These are phyloP conservation scores for Athalia cordata DNA, from an alignment of 2,888 invertebrate genomes.

Conservation along the genomic window DNA sequence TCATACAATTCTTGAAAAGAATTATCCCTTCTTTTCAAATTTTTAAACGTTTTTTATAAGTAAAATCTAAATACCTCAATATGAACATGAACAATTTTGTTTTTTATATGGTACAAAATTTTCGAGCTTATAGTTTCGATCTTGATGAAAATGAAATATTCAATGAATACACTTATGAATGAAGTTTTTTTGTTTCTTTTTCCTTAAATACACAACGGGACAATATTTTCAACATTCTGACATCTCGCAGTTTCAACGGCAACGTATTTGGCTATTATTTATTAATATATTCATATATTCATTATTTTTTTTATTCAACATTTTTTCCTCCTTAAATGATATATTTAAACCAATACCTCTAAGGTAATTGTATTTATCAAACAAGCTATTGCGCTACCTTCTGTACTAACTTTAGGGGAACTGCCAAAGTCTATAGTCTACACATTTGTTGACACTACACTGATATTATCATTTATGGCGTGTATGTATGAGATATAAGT, in stretches of 20 bases:
- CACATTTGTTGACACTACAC: slow-evolving; percentile 5
- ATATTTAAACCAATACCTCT: neutral
- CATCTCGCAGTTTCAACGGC: no score
- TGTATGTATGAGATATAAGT: slow-evolving; percentile 48
- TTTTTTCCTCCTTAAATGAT: neutral
- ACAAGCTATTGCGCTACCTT: slow-evolving; percentile 36
- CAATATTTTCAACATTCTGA: no score
- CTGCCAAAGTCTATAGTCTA: neutral
- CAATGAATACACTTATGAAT: no score
- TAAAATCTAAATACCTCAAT: no score
- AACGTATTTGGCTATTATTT: neutral
- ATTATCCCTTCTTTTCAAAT: slow-evolving; percentile 31
- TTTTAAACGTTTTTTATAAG: neutral
- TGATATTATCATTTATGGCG: slow-evolving; percentile 5
- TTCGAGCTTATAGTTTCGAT: no score
- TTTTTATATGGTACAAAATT: no score
- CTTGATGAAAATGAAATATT: no score
- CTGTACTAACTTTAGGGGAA: slow-evolving; percentile 30
- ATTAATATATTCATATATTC: slow-evolving; percentile 1
- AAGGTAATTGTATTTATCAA: slow-evolving; percentile 5
- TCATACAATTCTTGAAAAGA: slow-evolving; percentile 34
- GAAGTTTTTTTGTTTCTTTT: no score
- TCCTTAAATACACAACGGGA: no score
- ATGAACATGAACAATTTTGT: no score
- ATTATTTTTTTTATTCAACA: slow-evolving; percentile 22